These are phyloP conservation scores for Hippocampus barbouri DNA, from an alignment of 2,113 vertebrate species.

Conservation along the genomic window DNA sequence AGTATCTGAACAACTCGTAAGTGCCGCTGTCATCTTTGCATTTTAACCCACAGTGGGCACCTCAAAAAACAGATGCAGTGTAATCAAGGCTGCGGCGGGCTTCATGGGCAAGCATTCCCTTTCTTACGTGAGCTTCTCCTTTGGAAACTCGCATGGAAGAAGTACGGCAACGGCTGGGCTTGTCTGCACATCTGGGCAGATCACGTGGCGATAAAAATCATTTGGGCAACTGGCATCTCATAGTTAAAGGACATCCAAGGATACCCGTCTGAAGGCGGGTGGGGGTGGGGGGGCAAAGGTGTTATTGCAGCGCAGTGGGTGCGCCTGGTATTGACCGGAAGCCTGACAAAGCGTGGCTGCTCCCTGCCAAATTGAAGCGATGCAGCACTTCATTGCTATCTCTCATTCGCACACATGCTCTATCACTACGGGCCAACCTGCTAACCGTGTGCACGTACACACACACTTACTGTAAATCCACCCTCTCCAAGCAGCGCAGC, in stretches of 20 bases:
- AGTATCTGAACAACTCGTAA: no score
- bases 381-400: conserved; percentile 46
- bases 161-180: no score
- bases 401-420: conserved; percentile 31
- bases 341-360: conserved; percentile 55
- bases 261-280: conserved; percentile 27
- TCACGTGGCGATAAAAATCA: neutral
- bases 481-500: conserved; percentile 13
- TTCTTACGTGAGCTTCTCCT: neutral
- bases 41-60: no score
- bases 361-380: conserved; percentile 59
- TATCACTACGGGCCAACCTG: conserved; percentile 16
- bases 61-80: no score
- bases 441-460: conserved; percentile 6
- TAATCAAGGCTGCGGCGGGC: neutral
- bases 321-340: conserved; percentile 64
- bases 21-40: neutral
- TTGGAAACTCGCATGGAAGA: neutral
- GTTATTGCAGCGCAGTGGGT: conserved; percentile 22
- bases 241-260: conserved; percentile 53
- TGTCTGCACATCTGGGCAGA: neutral
- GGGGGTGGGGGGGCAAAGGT: conserved; percentile 27
- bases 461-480: conserved; percentile 8
- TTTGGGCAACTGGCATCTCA: conserved; percentile 18
- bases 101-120: neutral